Base-by-base conservation (phyloP, 2,113 vertebrate species). In the Neolamprologus toae region DNA sequence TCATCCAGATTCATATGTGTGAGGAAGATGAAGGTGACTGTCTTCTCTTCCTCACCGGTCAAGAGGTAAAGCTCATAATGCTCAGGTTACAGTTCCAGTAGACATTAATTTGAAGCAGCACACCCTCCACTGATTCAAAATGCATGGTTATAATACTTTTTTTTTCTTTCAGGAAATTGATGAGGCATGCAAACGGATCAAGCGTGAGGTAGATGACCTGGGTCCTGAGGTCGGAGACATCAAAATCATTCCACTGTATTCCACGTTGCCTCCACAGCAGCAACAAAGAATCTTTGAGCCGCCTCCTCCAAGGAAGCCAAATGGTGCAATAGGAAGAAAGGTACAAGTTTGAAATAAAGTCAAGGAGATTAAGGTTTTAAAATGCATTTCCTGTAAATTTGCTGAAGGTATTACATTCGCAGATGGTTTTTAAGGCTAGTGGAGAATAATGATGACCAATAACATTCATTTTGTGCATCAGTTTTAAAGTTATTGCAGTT, bases 1-100 rank as follows among this genome's bases (percentile, higher is more conserved):
- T 99, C 85, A 99, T 99, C 81, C 98, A 99, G 76, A 99, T 99
- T 93, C 99, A 99, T 76, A 99, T 99, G 99, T 99, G 99, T 93
- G 99, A 99, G 94, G 99, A 99, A 68, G 98, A 99, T 3, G 99
- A 99, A 90, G 99, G 98, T 33, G 99, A 99, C 92, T 98, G 98
- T 55, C 95, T 99, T 16, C 97, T 99, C 54, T 99, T 99, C 93
- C 97, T 99, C 94, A 99, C 99, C 10, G 99, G 99, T 89, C 99
- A 99, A 94, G 99, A 99, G 99, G 98, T 99, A 97, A 90, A 53
- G 17, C 8, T 55, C 9, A 3, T 7, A 6, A 17, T 31, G 9
- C 28, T 35, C 19, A 13, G 16, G 9, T 14, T 78, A 33, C 26
- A 31, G 73, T 28, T 31, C 45, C 45, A 51, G 73, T 31, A 51